Conservation (phyloP, 2,113 vertebrate species). For the Xiphorhynchus elegans region DNA sequence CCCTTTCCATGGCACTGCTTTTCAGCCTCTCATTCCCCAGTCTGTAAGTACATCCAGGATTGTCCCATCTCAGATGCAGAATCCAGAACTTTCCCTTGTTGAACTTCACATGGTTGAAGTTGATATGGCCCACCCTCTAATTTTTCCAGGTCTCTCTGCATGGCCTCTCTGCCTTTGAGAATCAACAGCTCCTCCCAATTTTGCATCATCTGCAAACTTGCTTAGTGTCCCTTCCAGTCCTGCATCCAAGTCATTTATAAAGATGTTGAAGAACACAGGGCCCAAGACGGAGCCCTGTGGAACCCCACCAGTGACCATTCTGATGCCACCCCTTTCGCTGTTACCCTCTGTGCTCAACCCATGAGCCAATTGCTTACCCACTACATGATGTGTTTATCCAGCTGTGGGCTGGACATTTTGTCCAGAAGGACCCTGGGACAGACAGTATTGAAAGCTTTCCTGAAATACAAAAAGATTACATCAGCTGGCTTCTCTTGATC, state of each 20-base stretch:
- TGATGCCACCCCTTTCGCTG: not conserved
- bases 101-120: not conserved
- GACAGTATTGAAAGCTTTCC: not conserved
- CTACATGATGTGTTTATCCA: not conserved
- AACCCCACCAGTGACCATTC: not conserved
- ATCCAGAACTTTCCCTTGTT: not conserved
- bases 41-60: not conserved
- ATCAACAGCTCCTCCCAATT: not conserved
- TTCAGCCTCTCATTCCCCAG: not conserved
- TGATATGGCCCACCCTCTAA: not conserved
- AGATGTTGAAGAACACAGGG: not conserved
- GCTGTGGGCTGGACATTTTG: not conserved
- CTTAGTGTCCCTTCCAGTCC: not conserved
- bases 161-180: not conserved
- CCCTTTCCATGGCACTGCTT: not conserved
- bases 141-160: not conserved
- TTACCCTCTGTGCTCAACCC: not conserved
- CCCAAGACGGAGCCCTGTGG: not conserved
- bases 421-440: not conserved
- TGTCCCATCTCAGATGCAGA: not conserved
- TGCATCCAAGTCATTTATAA: not conserved
- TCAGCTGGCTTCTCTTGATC: not conserved
- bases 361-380: not conserved
- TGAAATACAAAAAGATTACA: not conserved
- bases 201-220: not conserved